Base-by-base conservation (phyloP, 1,140 invertebrate genomes). In the Pteromalus puparum region DNA sequence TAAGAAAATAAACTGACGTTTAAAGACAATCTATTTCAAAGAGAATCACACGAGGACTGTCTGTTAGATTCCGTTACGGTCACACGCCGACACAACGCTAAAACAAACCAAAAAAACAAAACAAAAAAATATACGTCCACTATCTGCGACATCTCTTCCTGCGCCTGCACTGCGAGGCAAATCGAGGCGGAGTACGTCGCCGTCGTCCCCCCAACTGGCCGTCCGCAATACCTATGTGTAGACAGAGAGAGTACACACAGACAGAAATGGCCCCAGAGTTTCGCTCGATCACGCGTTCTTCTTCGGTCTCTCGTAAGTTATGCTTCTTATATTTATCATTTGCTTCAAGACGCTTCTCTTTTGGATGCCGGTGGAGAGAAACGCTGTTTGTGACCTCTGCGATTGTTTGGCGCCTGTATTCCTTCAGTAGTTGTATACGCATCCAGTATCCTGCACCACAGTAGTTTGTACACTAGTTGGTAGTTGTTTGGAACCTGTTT, bases 281-380 rank as follows among this genome's bases (percentile, higher is more conserved):
- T 67, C 82, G 90, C 90, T 92, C 90, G 90, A 89, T 90, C 90
- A 91, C 92, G 92, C 91, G 91, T 92, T 89, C 91, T 87, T 90
- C 91, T 90, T 92, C 90, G 90, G 90, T 92, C 90, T 92, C 91
- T 93, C 91, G 92, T 93, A 93, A 93, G 92, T 93, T 93, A 92
- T 93, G 92, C 91, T 93, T 93, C 91, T 93, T 93, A 91, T 92
- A 93, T 92, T 86, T 93, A 93, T 93, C 89, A 93, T 93, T 93
- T 93, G 92, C 92, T 93, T 92, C 89, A 83, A 73, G 88, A 89
- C 86, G 91, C 91, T 92, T 91, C 87, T 91, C 88, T 88, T 90
- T 81, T 78, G 73, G 67, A 76, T 76, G 73, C 48, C 48, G 79
- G 80, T 83, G 87, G 83, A 87, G 85, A 82, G 75, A 61, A 65